Percentiles rank a stretch among this genome's conserved stretches.
Conservation (phyloP, 2,797 vertebrate genomes). For the Gymnodraco acuticeps region DNA sequence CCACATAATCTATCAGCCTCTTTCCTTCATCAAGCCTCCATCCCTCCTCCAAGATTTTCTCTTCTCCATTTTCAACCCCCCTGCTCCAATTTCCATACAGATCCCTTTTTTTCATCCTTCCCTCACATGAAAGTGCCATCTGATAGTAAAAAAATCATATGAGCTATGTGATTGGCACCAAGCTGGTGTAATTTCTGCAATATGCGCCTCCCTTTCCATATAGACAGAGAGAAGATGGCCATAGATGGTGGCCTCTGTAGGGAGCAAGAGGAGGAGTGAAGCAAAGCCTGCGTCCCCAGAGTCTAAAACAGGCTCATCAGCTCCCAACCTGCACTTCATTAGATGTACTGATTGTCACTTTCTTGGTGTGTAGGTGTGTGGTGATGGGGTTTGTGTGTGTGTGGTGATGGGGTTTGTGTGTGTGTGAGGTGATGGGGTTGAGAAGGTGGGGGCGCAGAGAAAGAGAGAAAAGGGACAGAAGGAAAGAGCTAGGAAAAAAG, state of each 20-base stretch:
- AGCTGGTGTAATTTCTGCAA: slow-evolving; percentile 49
- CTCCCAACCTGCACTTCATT: slow-evolving; percentile 78
- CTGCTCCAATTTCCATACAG: slow-evolving; percentile 35
- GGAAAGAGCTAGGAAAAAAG: slow-evolving; percentile 43
- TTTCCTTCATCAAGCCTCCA: slow-evolving; percentile 6
- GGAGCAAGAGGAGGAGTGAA: slow-evolving; percentile 41
- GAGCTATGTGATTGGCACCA: slow-evolving; percentile 57
- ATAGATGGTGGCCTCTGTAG: slow-evolving; percentile 58
- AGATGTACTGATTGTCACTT: slow-evolving; percentile 68
- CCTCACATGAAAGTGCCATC: slow-evolving; percentile 9
- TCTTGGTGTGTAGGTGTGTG: slow-evolving; percentile 32
- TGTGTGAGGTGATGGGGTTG: slow-evolving; percentile 32
- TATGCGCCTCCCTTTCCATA: slow-evolving; percentile 48
- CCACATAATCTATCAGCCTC: slow-evolving; percentile 23
- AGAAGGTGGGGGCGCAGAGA: slow-evolving; percentile 2
- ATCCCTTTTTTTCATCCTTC: neutral
- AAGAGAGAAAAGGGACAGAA: slow-evolving; percentile 36
- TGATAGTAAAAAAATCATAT: slow-evolving; percentile 35
- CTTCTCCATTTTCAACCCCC: slow-evolving; percentile 19
- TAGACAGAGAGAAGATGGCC: slow-evolving; percentile 57
- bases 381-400: slow-evolving; percentile 5
- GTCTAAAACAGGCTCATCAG: slow-evolving; percentile 72
- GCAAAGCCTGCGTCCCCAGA: slow-evolving; percentile 57
- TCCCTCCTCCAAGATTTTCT: slow-evolving; percentile 25
- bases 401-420: slow-evolving; percentile 5